Conservation (phyloP, 2,113 vertebrate genomes). For the Rhea americana region DNA sequence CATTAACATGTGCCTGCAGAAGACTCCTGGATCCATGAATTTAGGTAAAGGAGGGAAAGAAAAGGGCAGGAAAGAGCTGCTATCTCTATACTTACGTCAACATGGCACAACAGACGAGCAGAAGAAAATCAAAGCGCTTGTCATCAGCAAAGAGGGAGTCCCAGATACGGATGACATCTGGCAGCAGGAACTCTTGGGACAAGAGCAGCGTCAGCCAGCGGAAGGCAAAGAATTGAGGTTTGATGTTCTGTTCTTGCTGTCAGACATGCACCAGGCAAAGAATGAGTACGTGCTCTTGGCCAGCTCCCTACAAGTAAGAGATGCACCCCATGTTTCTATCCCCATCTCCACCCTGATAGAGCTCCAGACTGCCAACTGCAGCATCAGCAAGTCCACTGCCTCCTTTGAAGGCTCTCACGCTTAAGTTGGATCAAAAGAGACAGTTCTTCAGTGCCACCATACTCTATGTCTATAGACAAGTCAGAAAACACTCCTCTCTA, state of each 20-base stretch:
- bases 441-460: background rate
- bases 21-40: background rate
- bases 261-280: constrained; percentile 42
- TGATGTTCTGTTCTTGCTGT: constrained; percentile 98
- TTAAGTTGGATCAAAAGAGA: background rate
- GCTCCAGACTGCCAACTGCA: background rate
- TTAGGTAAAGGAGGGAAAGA: background rate
- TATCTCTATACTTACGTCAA: constrained; percentile 82
- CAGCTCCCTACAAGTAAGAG: background rate
- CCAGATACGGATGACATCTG: constrained; percentile 98
- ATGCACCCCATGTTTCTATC: background rate
- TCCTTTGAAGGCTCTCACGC: background rate
- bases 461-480: background rate
- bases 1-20: background rate
- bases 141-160: constrained; percentile 94
- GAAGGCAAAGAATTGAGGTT: constrained; percentile 98
- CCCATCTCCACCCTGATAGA: background rate
- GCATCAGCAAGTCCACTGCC: background rate
- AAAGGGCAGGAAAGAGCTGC: background rate
- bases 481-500: background rate
- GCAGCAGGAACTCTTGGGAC: constrained; percentile 96
- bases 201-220: constrained; percentile 96
- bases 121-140: constrained; percentile 92
- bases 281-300: background rate
- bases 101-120: constrained; percentile 96